phyloP scores from a whole-genome alignment of 2,888 invertebrate species.

The Leucophora obtusa region DNA sequence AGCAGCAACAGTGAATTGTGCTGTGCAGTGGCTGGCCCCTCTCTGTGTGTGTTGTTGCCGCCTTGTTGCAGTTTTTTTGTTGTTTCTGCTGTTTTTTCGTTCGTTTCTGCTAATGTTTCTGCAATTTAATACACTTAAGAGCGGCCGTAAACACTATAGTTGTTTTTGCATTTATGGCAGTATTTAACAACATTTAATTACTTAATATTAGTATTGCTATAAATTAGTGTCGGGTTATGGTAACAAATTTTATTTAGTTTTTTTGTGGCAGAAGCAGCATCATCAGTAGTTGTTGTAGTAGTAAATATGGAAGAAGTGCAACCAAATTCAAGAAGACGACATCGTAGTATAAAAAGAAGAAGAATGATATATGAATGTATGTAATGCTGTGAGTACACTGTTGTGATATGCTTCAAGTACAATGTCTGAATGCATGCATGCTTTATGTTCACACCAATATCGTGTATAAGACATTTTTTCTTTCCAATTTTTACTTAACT shows the following conservation, averaged over 20 bases:
- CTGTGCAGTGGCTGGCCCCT: constrained; percentile 11
- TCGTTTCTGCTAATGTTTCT: constrained; percentile 31
- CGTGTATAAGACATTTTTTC: constrained; percentile 3
- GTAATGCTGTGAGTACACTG: background rate
- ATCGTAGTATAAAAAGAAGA: background rate
- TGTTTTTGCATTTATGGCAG: constrained; percentile 61
- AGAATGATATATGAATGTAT: constrained; percentile 4
- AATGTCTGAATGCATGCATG: background rate
- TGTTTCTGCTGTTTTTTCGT: too few species aligned
- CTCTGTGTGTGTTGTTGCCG: constrained; percentile 24
- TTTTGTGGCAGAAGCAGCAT: background rate
- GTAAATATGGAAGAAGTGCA: constrained; percentile 24
- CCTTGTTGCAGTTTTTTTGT: constrained; percentile 19
- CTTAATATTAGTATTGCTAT: constrained; percentile 59
- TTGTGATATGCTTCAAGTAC: background rate
- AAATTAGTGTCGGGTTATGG: constrained; percentile 61
- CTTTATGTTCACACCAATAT: constrained; percentile 39
- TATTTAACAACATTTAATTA: constrained; percentile 64
- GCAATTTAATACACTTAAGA: constrained; percentile 54
- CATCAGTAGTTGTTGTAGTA: background rate
- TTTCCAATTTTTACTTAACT: constrained; percentile 17
- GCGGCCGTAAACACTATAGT: constrained; percentile 38
- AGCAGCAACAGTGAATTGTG: background rate
- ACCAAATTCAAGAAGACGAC: constrained; percentile 15
- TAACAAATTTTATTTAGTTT: constrained; percentile 27